Conservation (phyloP, 1,140 invertebrate genomes). For the Orussus abietinus region DNA sequence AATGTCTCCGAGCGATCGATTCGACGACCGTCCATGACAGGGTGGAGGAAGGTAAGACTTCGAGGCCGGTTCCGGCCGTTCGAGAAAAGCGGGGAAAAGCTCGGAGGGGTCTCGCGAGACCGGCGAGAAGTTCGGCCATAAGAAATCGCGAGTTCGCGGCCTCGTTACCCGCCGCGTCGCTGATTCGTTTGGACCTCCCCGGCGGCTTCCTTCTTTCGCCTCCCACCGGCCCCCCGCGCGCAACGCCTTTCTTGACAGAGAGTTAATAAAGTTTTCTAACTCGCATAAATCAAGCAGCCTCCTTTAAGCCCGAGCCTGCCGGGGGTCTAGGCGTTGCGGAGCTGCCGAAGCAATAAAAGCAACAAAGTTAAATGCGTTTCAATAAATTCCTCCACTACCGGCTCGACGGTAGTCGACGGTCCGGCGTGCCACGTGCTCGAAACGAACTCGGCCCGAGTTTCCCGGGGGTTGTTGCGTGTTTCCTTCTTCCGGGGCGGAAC, state of each 20-base stretch:
- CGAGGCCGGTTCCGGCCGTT: no score
- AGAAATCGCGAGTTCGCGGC: background rate
- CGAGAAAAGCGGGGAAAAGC: no score
- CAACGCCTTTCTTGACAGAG: slow-evolving; percentile 32
- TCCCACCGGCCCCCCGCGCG: slow-evolving; percentile 3
- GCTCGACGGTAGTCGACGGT: no score
- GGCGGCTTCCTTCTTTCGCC: background rate
- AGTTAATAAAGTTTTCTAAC: slow-evolving; percentile 41
- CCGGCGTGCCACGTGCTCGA: no score
- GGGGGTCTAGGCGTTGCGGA: slow-evolving; percentile 13
- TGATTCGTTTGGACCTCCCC: background rate
- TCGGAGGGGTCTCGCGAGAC: background rate
- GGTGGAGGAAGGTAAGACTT: no score
- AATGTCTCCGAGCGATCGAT: no score
- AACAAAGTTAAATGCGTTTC: slow-evolving; percentile 36
- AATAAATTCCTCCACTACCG: slow-evolving; percentile 20
- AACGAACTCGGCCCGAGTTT: no score
- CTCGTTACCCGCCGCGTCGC: no score
- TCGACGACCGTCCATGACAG: no score
- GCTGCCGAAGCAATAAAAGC: slow-evolving; percentile 22
- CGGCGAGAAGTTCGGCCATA: background rate
- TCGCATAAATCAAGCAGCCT: slow-evolving; percentile 40
- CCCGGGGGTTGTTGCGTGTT: no score
- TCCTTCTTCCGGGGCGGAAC: no score
- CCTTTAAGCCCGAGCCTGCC: slow-evolving; percentile 18